Evolutionary conservation across 1,140 invertebrate genomes (phyloP).

Genomic region (Aphaenogaster floridana): DNA sequence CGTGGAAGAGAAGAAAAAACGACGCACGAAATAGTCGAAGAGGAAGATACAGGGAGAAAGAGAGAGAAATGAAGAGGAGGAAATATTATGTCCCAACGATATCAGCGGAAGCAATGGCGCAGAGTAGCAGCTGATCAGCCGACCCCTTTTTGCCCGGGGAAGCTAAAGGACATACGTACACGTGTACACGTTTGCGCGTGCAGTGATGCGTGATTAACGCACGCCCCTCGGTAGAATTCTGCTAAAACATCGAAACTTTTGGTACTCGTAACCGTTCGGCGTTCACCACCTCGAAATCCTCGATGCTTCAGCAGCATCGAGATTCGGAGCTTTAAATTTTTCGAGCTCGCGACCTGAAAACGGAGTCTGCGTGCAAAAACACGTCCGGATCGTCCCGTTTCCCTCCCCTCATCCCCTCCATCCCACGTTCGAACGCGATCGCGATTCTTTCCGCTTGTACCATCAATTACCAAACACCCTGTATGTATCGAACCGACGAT

Average conservation of each 20-base stretch:
- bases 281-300: neutral
- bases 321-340: slow-evolving; percentile 18
- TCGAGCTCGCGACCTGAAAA: neutral
- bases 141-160: slow-evolving; percentile 54
- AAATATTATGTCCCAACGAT: slow-evolving; percentile 42
- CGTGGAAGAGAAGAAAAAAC: neutral
- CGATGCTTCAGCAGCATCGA: neutral
- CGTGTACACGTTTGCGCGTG: neutral
- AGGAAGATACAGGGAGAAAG: neutral
- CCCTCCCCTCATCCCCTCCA: neutral
- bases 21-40: slow-evolving; percentile 4
- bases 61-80: slow-evolving; percentile 38
- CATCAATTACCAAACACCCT: slow-evolving; percentile 44
- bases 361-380: slow-evolving; percentile 7
- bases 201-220: neutral
- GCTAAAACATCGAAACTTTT: neutral
- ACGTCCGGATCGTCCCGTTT: neutral
- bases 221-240: neutral
- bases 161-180: slow-evolving; percentile 31
- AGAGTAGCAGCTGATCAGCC: slow-evolving; percentile 63
- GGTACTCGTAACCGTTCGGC: neutral
- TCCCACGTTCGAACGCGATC: neutral
- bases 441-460: slow-evolving; percentile 29
- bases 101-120: slow-evolving; percentile 72
- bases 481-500: slow-evolving; percentile 67